phyloP scores from a whole-genome alignment of 2,113 vertebrate genomes.

The Melanocharis versteri region DNA sequence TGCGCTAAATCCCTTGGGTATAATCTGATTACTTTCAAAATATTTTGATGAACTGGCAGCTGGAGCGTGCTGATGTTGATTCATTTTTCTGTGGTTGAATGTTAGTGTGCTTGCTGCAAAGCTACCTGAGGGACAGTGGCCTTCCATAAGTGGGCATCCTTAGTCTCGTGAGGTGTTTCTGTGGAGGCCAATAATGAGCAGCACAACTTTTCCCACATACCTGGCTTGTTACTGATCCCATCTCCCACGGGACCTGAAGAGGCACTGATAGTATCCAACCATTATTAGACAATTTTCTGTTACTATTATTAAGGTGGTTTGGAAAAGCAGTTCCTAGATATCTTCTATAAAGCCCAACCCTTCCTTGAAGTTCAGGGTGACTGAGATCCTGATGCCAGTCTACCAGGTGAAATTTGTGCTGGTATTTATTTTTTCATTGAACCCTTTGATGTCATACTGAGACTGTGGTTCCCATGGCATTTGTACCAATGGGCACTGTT shows the following conservation, averaged over 20 bases:
- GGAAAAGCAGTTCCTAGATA: background rate
- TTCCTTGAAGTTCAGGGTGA: background rate
- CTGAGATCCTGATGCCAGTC: background rate
- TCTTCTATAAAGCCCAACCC: background rate
- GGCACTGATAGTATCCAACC: background rate
- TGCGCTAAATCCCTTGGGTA: background rate
- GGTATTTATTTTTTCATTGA: background rate
- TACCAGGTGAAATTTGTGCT: background rate
- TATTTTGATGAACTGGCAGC: background rate
- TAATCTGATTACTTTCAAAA: background rate
- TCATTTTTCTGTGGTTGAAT: background rate
- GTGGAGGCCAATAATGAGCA: background rate
- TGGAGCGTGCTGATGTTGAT: background rate
- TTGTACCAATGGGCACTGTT: background rate
- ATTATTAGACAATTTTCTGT: background rate
- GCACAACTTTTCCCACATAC: background rate
- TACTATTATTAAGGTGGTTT: background rate
- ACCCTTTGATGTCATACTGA: background rate
- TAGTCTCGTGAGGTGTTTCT: fast-evolving
- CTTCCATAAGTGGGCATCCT: background rate
- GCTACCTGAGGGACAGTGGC: background rate
- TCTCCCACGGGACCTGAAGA: background rate
- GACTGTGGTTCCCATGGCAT: background rate
- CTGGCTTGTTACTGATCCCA: background rate
- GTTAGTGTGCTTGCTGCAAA: background rate